Evolutionary conservation across 2,888 invertebrate genomes (phyloP), one percentile per base, ranked within the genome.

Genomic region (Sphaerophoria taeniata): DNA sequence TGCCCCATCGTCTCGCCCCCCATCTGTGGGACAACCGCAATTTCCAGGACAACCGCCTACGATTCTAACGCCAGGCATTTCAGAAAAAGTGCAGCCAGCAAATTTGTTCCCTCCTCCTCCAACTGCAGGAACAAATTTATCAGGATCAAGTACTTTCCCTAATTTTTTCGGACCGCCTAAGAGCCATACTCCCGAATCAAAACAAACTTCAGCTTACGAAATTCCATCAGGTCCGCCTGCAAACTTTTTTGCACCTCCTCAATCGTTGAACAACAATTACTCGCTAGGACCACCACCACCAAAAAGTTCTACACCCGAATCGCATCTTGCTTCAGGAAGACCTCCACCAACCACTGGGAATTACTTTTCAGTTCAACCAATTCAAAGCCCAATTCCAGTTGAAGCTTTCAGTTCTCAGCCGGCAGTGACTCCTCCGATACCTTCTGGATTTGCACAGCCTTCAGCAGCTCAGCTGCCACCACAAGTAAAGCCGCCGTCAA

Each of bases 401-500:
- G 39, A 47, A 31, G 7, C 39, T 16, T 24, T 47, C 47, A 47
- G 14, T 6, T 1, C 12, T n/a, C 47, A 47, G 3, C 16, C 49
- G 14, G 16, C 49, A 49, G 6, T 9, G 6, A 6, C 16, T 6
- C 16, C 7, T 16, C n/a, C 56, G 34, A 4, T 14, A 56, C 5
- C 56, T 39, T 0, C 12, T 16, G 11, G 16, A 0, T 11, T 5
- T 2, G 34, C 36, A 0, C 5, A 11, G n/a, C 36, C 14, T 16
- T n/a, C 31, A 12, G 31, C 12, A 33, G 31, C 31, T 47, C 65
- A 51, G 16, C 36, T 67, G 14, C 87, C 87, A 34, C 87, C 88
- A 47, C 73, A 84, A 45, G 33, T 87, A 2, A 88, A 85, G 31
- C 90, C 89, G 9, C 86, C 87, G 9, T 72, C 72, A 9, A 51